These are phyloP conservation scores for Polydrusus tereticollis DNA, from an alignment of 2,888 invertebrate genomes.

Conservation along the genomic window DNA sequence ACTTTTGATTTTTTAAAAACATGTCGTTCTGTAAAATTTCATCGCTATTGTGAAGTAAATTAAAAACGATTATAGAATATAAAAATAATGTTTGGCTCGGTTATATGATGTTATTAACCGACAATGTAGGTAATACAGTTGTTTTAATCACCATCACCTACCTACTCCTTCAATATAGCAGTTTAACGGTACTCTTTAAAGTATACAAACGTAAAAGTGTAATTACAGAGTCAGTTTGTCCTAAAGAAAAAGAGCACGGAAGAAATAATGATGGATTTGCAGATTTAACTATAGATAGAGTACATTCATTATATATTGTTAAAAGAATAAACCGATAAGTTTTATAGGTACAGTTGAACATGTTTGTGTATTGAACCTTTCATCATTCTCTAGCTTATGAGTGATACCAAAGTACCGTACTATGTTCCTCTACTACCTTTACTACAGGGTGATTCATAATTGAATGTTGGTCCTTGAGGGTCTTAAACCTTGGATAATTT, in stretches of 20 bases:
- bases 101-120: slow-evolving; percentile 26
- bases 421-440: no score
- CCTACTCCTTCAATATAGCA: slow-evolving; percentile 30
- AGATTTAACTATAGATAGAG: neutral
- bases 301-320: no score
- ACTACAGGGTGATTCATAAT: neutral
- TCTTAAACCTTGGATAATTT: neutral
- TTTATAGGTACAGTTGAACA: no score
- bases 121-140: slow-evolving; percentile 29
- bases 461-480: no score
- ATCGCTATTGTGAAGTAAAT: no score
- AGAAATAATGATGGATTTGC: neutral
- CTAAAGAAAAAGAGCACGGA: neutral
- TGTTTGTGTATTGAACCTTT: no score
- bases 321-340: no score
- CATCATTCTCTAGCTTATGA: no score
- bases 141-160: slow-evolving; percentile 35
- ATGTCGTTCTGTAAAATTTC: no score
- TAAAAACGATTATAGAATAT: no score
- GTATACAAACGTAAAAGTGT: slow-evolving; percentile 18
- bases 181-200: slow-evolving; percentile 33
- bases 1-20: no score
- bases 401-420: no score
- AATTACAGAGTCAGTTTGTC: slow-evolving; percentile 23
- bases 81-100: slow-evolving; percentile 1